Evolutionary conservation across 2,797 vertebrate species (phyloP).

Genomic region (Capromys pilorides): DNA sequence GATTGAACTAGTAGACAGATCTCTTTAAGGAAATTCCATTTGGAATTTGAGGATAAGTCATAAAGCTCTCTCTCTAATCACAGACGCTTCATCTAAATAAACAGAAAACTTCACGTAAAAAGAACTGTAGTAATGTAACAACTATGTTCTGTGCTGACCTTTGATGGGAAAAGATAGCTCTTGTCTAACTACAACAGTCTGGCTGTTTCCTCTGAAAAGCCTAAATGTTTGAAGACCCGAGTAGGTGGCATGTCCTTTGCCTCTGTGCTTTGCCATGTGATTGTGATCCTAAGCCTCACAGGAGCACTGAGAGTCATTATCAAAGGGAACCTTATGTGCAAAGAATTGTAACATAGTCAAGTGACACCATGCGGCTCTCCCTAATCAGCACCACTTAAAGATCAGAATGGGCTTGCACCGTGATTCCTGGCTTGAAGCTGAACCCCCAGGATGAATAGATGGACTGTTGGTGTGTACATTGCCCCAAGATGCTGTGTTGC

Average conservation of each 20-base stretch:
- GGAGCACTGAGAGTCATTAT: not conserved
- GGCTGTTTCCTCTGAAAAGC: conserved; percentile 34
- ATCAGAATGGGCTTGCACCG: rapidly evolving
- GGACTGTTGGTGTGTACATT: not conserved
- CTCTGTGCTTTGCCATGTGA: not conserved
- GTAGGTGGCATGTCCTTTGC: not conserved
- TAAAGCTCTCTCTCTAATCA: not conserved
- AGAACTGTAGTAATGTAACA: not conserved
- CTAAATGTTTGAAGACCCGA: conserved; percentile 35
- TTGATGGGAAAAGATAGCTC: conserved; percentile 20
- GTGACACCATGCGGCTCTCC: not conserved
- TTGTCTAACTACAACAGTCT: not conserved
- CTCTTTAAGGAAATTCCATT: not conserved
- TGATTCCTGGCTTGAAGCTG: not conserved
- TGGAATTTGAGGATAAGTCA: conserved; percentile 17
- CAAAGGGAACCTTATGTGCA: not conserved
- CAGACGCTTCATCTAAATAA: conserved; percentile 49
- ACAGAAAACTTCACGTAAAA: conserved; percentile 3
- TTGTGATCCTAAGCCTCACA: not conserved
- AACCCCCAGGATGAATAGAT: rapidly evolving
- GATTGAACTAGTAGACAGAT: not conserved
- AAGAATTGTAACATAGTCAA: not conserved
- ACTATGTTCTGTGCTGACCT: conserved; percentile 41
- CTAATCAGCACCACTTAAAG: not conserved
- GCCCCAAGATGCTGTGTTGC: not conserved